Percentiles rank a stretch among this genome's conserved stretches.
phyloP scores from a whole-genome alignment of 2,888 invertebrate species.

The Hirtodrosophila trivittata region DNA sequence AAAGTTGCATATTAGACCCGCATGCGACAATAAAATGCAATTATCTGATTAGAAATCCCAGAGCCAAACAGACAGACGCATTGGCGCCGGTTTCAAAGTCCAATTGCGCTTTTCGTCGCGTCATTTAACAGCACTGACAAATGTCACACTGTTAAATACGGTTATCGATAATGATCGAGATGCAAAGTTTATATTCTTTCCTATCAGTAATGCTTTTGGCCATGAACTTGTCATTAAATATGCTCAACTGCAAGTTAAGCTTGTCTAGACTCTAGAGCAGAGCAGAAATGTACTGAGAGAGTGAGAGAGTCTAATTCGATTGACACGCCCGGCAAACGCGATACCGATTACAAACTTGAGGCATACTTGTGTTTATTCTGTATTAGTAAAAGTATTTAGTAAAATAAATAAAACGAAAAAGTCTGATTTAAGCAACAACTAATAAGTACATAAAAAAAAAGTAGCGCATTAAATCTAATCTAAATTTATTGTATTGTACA shows the following conservation, averaged over 20 bases:
- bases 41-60: constrained; percentile 18
- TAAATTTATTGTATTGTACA: constrained; percentile 24
- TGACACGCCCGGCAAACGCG: constrained; percentile 47
- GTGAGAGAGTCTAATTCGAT: constrained; percentile 19
- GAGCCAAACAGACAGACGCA: not conserved
- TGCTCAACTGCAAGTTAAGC: not conserved
- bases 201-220: constrained; percentile 22
- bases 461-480: constrained; percentile 51
- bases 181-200: not conserved
- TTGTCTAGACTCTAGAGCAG: constrained; percentile 10
- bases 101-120: not conserved
- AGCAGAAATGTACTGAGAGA: constrained; percentile 17
- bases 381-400: not conserved
- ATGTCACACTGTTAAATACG: constrained; percentile 36
- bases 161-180: constrained; percentile 57
- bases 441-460: not conserved
- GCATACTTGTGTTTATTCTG: constrained; percentile 29
- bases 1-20: constrained; percentile 15
- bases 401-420: no score
- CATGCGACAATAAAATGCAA: constrained; percentile 9
- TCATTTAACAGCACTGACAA: constrained; percentile 31
- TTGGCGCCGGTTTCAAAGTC: constrained; percentile 49
- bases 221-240: constrained; percentile 55
- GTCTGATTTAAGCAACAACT: not conserved
- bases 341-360: constrained; percentile 61